phyloP scores from a whole-genome alignment of 2,797 vertebrate species.

The Peromyscus eremicus region DNA sequence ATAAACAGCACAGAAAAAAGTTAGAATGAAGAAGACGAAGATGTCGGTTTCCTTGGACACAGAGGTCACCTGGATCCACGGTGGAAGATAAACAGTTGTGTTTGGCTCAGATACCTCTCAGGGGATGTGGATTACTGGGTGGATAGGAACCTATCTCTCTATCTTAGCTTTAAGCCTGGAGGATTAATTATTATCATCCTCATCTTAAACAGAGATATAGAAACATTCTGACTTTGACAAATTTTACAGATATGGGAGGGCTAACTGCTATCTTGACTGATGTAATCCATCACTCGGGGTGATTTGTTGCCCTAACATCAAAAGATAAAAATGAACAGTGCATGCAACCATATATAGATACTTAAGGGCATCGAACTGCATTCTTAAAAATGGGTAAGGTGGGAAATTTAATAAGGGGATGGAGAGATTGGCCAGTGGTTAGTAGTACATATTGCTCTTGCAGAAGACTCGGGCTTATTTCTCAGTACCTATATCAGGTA shows the following conservation, averaged over 20 bases:
- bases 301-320: neutral
- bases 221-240: conserved; percentile 21
- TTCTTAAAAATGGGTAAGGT: neutral
- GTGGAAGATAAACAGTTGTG: neutral
- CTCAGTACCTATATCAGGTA: neutral
- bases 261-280: neutral
- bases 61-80: neutral
- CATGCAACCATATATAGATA: neutral
- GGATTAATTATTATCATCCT: conserved; percentile 15
- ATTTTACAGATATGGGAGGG: neutral
- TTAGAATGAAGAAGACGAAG: neutral
- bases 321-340: conserved; percentile 45
- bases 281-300: conserved; percentile 24
- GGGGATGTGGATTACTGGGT: neutral
- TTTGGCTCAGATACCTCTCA: neutral
- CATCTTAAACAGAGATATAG: neutral
- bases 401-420: neutral
- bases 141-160: neutral
- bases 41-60: neutral
- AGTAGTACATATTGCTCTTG: neutral
- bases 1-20: neutral
- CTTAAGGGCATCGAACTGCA: neutral
- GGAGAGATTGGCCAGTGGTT: neutral
- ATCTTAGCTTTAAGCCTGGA: neutral
- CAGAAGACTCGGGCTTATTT: neutral